These are phyloP conservation scores for Hormaphis cornu DNA, from an alignment of 1,140 invertebrate species.

Conservation along the genomic window DNA sequence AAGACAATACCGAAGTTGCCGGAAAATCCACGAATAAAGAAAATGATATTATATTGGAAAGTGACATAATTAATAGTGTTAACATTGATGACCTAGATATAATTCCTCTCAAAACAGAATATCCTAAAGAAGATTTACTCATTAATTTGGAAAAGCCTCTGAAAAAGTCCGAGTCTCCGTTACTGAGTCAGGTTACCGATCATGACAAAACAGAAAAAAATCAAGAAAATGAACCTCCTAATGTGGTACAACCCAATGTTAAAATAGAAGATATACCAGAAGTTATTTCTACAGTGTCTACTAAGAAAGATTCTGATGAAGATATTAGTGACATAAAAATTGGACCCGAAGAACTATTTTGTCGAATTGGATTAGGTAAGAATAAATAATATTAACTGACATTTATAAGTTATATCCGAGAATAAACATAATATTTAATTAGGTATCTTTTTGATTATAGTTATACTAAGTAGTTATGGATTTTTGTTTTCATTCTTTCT, in stretches of 20 bases:
- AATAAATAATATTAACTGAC: slow-evolving; percentile 12
- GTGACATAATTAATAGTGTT: not conserved
- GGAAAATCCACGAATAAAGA: not conserved
- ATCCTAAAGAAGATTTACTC: not conserved
- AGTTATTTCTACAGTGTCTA: not conserved
- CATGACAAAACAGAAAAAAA: not conserved
- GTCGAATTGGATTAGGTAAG: slow-evolving; percentile 37
- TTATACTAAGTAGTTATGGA: no score
- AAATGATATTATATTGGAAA: not conserved
- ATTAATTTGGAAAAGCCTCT: not conserved
- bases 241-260: not conserved
- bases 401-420: no score
- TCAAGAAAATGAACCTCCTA: slow-evolving; percentile 1
- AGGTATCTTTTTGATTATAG: no score
- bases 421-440: no score
- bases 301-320: not conserved
- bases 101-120: not conserved
- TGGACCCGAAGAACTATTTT: slow-evolving; percentile 37
- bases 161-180: not conserved
- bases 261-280: not conserved
- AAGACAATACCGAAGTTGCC: not conserved
- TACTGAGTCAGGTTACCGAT: not conserved
- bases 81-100: not conserved
- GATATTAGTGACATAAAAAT: slow-evolving; percentile 32
- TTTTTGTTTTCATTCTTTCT: no score